Base-by-base conservation (phyloP, 2,113 vertebrate genomes). In the Psilopogon haemacephalus region DNA sequence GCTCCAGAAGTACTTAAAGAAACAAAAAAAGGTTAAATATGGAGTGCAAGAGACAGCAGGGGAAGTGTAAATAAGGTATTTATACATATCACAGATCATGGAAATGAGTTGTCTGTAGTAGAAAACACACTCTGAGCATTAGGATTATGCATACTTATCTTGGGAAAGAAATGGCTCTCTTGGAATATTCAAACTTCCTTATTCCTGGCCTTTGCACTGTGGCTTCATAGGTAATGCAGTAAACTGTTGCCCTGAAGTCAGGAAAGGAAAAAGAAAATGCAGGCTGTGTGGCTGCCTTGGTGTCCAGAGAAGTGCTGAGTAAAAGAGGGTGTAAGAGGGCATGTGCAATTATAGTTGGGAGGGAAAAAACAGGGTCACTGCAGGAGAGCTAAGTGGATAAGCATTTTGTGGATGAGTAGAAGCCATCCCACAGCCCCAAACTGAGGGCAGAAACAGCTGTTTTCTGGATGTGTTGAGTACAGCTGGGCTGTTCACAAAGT, bases 171-270 rank as follows among this genome's bases (percentile, higher is more conserved):
- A 65, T 50, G 37, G 5, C 75, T 91, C 52, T 86, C 42, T 64
- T 74, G 92, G 93, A 94, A 95, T 91, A 74, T 67, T 67, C 89
- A 92, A 52, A 58, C 81, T 89, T 87, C 87, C 55, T 91, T 91
- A 59, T 67, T 93, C 75, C 64, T 86, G 92, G 85, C 90, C 82
- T 94, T 89, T 1, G 2, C 21, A 59, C 90, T 84, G 55, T 0
- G 0, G 35, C 75, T 12, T 85, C 88, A 8, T 95, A 93, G 95
- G 94, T 95, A 95, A 93, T 8, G 27, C 75, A 83, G 78, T 60
- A 52, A 80, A 52, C 88, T 88, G 88, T 90, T 89, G 85, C 42
- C 44, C 72, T 3, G 0, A 32, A 83, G 84, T 50, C 75, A 88
- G 33, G 52, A 94, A 85, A 32, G 19, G 44, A 79, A 37, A 69